Evolutionary conservation across 2,797 vertebrate species (phyloP).

Genomic region (Mormyrus proboscirostris): DNA sequence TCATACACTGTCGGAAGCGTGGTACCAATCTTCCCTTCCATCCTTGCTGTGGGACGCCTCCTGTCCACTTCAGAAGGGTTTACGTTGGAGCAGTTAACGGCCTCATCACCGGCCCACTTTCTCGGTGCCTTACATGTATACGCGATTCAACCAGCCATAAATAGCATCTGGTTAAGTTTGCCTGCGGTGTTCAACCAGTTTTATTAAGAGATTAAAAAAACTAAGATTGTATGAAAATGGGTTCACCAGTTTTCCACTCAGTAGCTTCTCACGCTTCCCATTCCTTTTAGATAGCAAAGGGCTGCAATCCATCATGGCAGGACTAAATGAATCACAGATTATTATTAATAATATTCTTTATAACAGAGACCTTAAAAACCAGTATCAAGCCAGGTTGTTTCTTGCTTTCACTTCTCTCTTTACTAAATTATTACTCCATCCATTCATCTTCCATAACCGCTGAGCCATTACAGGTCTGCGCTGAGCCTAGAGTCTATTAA

Average conservation of each 20-base stretch:
- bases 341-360: neutral
- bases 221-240: neutral
- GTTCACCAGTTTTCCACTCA: neutral
- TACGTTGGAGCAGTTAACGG: too few species aligned
- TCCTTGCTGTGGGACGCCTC: neutral
- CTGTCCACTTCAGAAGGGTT: neutral
- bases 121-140: neutral
- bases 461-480: neutral
- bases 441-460: neutral
- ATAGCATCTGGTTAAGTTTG: neutral
- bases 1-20: too few species aligned
- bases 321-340: neutral
- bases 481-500: neutral
- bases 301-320: neutral
- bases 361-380: neutral
- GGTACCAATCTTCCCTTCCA: neutral
- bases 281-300: neutral
- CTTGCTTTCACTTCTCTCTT: neutral
- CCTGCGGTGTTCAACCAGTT: neutral
- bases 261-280: neutral
- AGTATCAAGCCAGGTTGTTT: neutral
- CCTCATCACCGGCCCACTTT: neutral
- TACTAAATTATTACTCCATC: slow-evolving; percentile 2
- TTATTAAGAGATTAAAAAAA: neutral
- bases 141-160: neutral